These are phyloP conservation scores for Eretmochelys imbricata DNA, from an alignment of 2,113 vertebrate species.

Conservation along the genomic window DNA sequence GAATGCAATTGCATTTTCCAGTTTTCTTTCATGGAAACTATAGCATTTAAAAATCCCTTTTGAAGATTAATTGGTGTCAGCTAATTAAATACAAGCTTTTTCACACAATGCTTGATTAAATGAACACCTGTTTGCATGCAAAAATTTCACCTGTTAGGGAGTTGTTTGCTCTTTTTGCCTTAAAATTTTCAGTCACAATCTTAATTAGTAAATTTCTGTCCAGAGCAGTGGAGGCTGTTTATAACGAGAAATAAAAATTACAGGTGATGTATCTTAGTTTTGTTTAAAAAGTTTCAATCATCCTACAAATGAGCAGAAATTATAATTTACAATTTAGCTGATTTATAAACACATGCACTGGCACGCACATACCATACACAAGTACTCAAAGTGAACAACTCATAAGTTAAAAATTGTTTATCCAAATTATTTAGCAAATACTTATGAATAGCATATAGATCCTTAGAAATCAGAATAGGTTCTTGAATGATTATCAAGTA, in stretches of 20 bases:
- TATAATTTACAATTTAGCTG: not conserved
- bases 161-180: not conserved
- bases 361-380: not conserved
- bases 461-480: not conserved
- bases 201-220: not conserved
- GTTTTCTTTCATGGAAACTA: slow-evolving; percentile 4
- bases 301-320: not conserved
- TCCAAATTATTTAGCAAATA: not conserved
- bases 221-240: not conserved
- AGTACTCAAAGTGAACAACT: not conserved
- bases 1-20: not conserved
- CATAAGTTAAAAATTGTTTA: not conserved
- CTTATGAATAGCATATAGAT: not conserved
- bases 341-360: not conserved
- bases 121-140: not conserved
- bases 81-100: not conserved
- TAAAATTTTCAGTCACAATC: not conserved
- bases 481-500: not conserved
- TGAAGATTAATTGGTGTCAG: not conserved
- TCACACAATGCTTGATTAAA: not conserved
- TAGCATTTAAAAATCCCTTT: not conserved
- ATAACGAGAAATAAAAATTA: not conserved
- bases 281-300: not conserved
- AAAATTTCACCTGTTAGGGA: not conserved
- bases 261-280: not conserved